These are phyloP conservation scores for Neotragus moschatus DNA, from an alignment of 2,113 vertebrate species.

Conservation along the genomic window DNA sequence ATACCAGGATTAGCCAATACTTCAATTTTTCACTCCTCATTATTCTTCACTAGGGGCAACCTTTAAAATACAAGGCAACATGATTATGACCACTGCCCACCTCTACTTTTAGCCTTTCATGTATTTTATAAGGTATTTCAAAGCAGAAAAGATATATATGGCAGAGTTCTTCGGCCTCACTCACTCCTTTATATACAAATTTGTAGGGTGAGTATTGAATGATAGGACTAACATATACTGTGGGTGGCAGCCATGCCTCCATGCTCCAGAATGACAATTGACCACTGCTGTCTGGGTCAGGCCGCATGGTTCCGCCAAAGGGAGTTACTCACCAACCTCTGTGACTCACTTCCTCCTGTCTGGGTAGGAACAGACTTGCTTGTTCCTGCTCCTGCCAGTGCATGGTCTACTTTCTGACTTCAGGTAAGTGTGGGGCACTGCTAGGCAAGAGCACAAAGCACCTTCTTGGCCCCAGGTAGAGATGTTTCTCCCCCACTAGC, in stretches of 20 bases:
- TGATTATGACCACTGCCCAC: not conserved
- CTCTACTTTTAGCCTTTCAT: not conserved
- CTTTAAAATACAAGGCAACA: not conserved
- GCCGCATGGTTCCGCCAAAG: not conserved
- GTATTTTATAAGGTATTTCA: not conserved
- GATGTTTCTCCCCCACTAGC: not conserved
- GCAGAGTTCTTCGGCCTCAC: not conserved
- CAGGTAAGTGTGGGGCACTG: not conserved
- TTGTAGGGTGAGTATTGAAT: not conserved
- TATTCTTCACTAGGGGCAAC: not conserved
- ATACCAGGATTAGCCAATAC: not conserved
- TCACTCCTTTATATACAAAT: not conserved
- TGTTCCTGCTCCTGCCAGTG: not conserved
- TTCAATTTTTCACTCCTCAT: conserved; percentile 28
- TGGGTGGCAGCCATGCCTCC: not conserved
- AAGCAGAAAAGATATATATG: not conserved
- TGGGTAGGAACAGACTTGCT: not conserved
- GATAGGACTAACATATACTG: not conserved
- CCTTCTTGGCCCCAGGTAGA: not conserved
- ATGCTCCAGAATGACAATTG: not conserved
- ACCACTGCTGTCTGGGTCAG: not conserved
- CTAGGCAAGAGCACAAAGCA: not conserved
- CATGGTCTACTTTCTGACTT: not conserved
- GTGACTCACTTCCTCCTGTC: conserved; percentile 49
- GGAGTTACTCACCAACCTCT: not conserved